A percentile compares a stretch with the other conserved stretches of the same genome.
These are phyloP conservation scores for Agrypnia vestita DNA, from an alignment of 1,140 invertebrate genomes.

Conservation along the genomic window DNA sequence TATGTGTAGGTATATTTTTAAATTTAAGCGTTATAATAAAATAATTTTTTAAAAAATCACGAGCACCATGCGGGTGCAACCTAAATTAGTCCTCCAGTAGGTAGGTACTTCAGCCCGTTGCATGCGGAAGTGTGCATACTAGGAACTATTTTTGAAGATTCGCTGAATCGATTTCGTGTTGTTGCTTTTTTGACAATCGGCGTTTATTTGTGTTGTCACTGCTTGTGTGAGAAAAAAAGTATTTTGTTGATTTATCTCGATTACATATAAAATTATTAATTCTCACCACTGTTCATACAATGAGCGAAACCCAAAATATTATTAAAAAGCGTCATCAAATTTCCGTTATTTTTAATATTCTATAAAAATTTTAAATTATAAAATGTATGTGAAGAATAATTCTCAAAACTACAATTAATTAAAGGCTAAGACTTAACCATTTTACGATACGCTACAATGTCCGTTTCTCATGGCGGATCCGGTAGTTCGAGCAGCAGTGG, in stretches of 20 bases:
- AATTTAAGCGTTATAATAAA: no score
- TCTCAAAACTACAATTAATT: neutral
- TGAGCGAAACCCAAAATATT: neutral
- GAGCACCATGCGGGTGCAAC: neutral
- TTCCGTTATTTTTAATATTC: conserved; percentile 12
- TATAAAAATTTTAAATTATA: conserved; percentile 24
- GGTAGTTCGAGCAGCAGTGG: conserved; percentile 74
- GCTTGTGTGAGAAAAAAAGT: conserved; percentile 11
- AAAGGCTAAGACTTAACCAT: conserved; percentile 19
- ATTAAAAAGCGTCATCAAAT: neutral
- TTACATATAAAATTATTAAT: neutral
- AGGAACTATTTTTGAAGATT: conserved; percentile 31
- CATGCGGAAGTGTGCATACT: conserved; percentile 23
- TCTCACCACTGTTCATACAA: neutral
- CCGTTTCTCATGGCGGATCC: conserved; percentile 71
- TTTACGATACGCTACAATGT: conserved; percentile 62
- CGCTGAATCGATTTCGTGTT: conserved; percentile 48
- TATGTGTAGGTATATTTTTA: no score
- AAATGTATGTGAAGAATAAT: conserved; percentile 12
- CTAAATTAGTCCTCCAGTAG: neutral
- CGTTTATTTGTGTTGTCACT: conserved; percentile 49
- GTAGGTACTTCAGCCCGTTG: conserved; percentile 23
- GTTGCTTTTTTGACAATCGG: conserved; percentile 55
- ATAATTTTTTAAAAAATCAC: neutral
- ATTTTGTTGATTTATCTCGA: no score